phyloP scores from a whole-genome alignment of 1,140 invertebrate species.

The Bombus polaris region DNA sequence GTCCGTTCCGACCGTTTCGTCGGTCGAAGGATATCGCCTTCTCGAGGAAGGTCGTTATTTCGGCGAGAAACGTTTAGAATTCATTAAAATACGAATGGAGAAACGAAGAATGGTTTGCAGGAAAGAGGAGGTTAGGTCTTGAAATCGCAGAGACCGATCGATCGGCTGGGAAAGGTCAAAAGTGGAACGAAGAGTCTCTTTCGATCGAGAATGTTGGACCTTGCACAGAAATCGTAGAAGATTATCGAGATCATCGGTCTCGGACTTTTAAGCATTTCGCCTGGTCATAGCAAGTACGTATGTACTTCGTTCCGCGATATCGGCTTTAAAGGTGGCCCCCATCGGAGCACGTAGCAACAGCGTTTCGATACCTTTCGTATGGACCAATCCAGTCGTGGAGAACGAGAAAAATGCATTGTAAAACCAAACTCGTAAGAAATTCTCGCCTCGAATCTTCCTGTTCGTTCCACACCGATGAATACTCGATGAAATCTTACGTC shows the following conservation, averaged over 20 bases:
- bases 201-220: neutral
- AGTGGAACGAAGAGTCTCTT: neutral
- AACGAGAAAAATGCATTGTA: slow-evolving; percentile 27
- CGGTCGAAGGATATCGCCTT: neutral
- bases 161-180: neutral
- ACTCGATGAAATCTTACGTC: neutral
- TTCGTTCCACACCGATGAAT: neutral
- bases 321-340: slow-evolving; percentile 48
- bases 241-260: neutral
- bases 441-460: neutral
- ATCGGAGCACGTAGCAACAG: slow-evolving; percentile 45
- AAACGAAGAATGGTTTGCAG: neutral
- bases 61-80: neutral
- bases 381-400: neutral
- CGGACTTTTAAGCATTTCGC: neutral
- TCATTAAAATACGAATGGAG: neutral
- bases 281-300: neutral
- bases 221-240: neutral
- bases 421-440: neutral
- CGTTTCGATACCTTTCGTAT: slow-evolving; percentile 6
- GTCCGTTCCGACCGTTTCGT: too few species aligned
- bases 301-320: slow-evolving; percentile 26
- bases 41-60: too few species aligned
- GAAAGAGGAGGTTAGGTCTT: neutral
- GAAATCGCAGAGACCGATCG: slow-evolving; percentile 4